Evolutionary conservation across 2,797 vertebrate genomes (phyloP).

Genomic region (Scolopax bukidnonensis): DNA sequence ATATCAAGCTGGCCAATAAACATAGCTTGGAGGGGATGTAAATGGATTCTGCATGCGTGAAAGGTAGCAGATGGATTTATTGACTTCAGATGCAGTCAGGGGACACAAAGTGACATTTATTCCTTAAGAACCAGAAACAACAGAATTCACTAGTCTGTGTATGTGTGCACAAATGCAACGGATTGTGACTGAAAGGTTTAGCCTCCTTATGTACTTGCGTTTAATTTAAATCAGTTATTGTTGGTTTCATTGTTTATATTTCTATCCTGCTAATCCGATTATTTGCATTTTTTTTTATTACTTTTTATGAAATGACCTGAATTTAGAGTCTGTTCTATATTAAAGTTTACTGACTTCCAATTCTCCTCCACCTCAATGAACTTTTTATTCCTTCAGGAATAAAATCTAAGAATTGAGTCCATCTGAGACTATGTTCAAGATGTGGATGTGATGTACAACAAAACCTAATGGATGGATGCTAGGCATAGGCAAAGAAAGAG

Average conservation of each 20-base stretch:
- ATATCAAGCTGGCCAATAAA: background rate
- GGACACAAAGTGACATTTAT: slow-evolving; percentile 54
- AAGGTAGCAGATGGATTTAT: slow-evolving; percentile 55
- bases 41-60: slow-evolving; percentile 34
- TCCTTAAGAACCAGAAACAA: slow-evolving; percentile 42
- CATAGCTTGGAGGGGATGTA: background rate
- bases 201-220: background rate
- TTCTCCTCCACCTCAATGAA: background rate
- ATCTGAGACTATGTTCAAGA: background rate
- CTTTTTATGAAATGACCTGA: background rate
- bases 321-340: background rate
- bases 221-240: slow-evolving; percentile 8
- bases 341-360: background rate
- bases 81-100: slow-evolving; percentile 47
- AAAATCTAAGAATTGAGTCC: background rate
- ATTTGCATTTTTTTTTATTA: background rate
- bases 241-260: background rate
- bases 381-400: background rate
- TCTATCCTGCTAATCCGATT: background rate
- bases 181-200: slow-evolving; percentile 39
- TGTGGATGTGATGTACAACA: background rate
- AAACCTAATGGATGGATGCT: background rate
- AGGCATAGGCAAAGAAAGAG: background rate
- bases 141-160: background rate
- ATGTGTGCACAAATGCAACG: background rate